Evolutionary conservation across 2,797 vertebrate genomes (phyloP).

Genomic region (Cephalopachus bancanus): DNA sequence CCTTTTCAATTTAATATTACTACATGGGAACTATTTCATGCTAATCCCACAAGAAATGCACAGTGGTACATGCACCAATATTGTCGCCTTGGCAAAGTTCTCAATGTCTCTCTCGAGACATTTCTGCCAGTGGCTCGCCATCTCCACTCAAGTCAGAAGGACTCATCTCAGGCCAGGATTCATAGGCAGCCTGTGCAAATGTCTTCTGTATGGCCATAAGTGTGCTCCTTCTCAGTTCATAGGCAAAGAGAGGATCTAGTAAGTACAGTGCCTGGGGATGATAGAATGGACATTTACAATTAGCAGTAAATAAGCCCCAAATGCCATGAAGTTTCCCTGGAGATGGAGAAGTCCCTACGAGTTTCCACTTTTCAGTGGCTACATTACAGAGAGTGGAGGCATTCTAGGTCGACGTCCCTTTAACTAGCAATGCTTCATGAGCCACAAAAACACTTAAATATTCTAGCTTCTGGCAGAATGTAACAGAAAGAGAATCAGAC

Average conservation of each 20-base stretch:
- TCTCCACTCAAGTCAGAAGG: neutral
- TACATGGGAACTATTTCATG: neutral
- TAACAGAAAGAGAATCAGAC: conserved; percentile 24
- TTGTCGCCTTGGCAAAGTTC: neutral
- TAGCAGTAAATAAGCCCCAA: neutral
- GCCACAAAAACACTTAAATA: neutral
- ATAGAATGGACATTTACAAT: neutral
- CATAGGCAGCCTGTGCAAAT: neutral
- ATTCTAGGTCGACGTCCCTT: neutral
- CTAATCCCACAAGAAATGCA: neutral
- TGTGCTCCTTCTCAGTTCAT: neutral
- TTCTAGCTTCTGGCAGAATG: neutral
- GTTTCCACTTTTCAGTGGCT: neutral
- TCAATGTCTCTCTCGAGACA: neutral
- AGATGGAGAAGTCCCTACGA: conserved; percentile 15
- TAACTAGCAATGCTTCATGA: neutral
- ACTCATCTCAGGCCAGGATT: neutral
- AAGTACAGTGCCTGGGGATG: neutral
- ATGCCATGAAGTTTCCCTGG: conserved; percentile 15
- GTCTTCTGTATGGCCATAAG: neutral
- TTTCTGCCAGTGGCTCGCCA: neutral
- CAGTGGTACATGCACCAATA: neutral
- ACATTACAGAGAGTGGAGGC: neutral
- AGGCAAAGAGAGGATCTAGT: neutral
- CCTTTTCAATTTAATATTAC: neutral